Conservation (phyloP, 1,140 invertebrate species). For the fruit fly (Drosophila melanogaster) region DNA sequence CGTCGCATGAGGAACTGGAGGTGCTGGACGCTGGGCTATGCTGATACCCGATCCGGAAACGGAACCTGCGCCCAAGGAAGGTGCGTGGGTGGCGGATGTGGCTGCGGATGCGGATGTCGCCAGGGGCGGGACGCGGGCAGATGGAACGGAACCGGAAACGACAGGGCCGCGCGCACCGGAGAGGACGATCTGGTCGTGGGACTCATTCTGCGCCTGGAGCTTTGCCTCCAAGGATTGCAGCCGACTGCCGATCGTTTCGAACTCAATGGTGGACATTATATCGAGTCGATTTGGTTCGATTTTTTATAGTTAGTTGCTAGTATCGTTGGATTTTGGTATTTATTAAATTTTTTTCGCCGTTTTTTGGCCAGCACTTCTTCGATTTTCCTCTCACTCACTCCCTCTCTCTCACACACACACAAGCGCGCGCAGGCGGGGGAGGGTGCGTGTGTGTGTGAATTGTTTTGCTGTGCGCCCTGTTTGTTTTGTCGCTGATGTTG, state of each 20-base stretch:
- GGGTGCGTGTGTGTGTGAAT: constrained; percentile 31
- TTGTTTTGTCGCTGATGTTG: constrained; percentile 24
- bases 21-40: constrained; percentile 50
- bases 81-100: constrained; percentile 23
- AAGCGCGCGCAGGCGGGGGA: constrained; percentile 29
- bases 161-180: constrained; percentile 44
- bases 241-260: constrained; percentile 86
- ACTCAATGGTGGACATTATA: constrained; percentile 70
- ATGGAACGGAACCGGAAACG: constrained; percentile 5
- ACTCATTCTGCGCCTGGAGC: constrained; percentile 88
- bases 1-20: constrained; percentile 45
- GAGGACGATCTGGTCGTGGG: constrained; percentile 78
- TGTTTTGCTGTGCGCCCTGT: constrained; percentile 36
- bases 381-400: constrained; percentile 49
- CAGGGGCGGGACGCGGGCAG: constrained; percentile 47
- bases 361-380: constrained; percentile 37
- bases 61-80: not conserved
- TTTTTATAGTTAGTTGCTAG: not conserved
- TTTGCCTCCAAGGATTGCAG: constrained; percentile 88
- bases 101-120: constrained; percentile 20
- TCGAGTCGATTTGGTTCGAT: not conserved
- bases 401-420: constrained; percentile 46
- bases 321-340: constrained; percentile 12
- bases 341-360: constrained; percentile 1
- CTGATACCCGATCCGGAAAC: constrained; percentile 12